Evolutionary conservation across 2,113 vertebrate genomes (phyloP).

Genomic region (Chloroceryle aenea): DNA sequence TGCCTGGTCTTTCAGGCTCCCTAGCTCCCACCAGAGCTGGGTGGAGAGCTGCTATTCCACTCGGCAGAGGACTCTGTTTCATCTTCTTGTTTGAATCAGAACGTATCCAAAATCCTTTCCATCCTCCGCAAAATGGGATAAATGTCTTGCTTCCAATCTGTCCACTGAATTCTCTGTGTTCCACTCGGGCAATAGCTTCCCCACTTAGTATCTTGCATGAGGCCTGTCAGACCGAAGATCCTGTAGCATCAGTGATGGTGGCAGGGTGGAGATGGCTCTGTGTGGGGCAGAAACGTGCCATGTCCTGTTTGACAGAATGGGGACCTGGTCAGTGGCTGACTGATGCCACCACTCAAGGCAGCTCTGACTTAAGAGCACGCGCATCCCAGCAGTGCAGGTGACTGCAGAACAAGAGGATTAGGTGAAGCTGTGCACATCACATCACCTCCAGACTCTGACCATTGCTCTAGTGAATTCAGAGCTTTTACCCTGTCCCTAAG

Average conservation of each 20-base stretch:
- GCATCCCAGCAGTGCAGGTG: neutral
- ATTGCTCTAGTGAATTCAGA: neutral
- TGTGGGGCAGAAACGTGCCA: neutral
- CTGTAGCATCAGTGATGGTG: neutral
- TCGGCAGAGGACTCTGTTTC: neutral
- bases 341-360: neutral
- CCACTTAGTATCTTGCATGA: neutral
- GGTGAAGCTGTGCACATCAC: neutral
- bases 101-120: neutral
- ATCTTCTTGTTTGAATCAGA: neutral
- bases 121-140: neutral
- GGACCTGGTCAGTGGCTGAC: neutral
- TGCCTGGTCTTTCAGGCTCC: constrained; percentile 67
- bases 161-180: neutral
- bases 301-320: neutral
- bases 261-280: neutral
- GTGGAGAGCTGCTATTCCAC: constrained; percentile 4
- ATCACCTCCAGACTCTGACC: neutral
- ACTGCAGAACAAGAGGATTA: neutral
- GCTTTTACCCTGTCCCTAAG: neutral
- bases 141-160: neutral
- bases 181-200: neutral
- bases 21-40: constrained; percentile 27
- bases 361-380: neutral
- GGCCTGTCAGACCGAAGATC: neutral